phyloP scores from a whole-genome alignment of 2,888 invertebrate species.

The Acleris laterana region DNA sequence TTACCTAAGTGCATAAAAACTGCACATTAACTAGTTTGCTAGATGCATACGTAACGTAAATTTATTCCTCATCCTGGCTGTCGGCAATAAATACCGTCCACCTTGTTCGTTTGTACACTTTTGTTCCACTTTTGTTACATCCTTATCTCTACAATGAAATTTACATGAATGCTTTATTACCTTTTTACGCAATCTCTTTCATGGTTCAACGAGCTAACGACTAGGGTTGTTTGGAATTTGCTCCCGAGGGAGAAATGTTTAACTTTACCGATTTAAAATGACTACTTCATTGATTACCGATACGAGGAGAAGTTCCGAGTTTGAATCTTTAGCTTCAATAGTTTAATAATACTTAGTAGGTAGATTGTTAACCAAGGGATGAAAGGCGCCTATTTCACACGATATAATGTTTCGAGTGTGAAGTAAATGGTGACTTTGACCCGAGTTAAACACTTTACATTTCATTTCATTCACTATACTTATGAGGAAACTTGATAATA shows the following conservation, averaged over 20 bases:
- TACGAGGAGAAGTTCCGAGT: neutral
- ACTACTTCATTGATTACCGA: conserved; percentile 1
- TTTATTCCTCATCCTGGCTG: conserved; percentile 30
- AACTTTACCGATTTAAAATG: conserved; percentile 20
- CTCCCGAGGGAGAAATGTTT: conserved; percentile 16
- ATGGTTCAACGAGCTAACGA: conserved; percentile 25
- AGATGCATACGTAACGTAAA: conserved; percentile 26
- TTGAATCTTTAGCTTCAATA: too few species aligned
- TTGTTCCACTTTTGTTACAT: neutral
- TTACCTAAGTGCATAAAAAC: neutral
- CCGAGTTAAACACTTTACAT: too few species aligned
- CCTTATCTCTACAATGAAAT: conserved; percentile 20
- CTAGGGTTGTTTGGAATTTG: conserved; percentile 29
- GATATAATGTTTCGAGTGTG: too few species aligned
- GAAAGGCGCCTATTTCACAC: too few species aligned
- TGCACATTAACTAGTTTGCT: conserved; percentile 1
- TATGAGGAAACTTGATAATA: too few species aligned
- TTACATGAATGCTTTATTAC: conserved; percentile 30
- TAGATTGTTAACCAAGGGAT: too few species aligned
- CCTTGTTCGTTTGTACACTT: neutral
- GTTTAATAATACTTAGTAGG: too few species aligned
- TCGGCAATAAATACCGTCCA: conserved; percentile 17
- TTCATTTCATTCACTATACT: too few species aligned
- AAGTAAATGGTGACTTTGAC: too few species aligned
- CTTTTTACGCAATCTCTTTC: conserved; percentile 20